These are phyloP conservation scores for Uria aalge DNA, from an alignment of 2,113 vertebrate species.

Conservation along the genomic window DNA sequence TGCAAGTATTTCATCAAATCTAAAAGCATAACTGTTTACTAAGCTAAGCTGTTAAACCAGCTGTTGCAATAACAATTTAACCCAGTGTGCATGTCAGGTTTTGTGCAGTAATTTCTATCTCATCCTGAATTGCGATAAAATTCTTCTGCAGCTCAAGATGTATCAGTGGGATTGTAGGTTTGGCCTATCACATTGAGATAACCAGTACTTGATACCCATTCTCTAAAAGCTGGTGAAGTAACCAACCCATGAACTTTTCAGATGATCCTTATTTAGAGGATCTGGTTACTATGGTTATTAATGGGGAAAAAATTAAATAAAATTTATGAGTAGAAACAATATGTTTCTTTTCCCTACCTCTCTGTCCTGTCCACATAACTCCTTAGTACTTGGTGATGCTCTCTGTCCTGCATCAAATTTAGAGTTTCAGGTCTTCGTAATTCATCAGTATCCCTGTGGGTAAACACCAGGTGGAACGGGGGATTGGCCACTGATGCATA, in stretches of 20 bases:
- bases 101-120: not conserved
- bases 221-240: not conserved
- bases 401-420: slow-evolving; percentile 60
- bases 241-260: not conserved
- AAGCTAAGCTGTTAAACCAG: slow-evolving; percentile 32
- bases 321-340: not conserved
- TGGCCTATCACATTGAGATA: not conserved
- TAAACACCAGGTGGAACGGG: slow-evolving; percentile 15
- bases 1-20: not conserved
- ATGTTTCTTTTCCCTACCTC: slow-evolving; percentile 2
- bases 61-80: not conserved
- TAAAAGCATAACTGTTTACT: not conserved
- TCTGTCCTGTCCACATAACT: slow-evolving; percentile 55
- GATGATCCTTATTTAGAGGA: not conserved
- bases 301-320: not conserved
- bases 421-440: slow-evolving; percentile 61
- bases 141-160: not conserved
- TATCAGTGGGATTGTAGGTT: not conserved
- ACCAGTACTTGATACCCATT: not conserved
- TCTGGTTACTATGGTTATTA: not conserved
- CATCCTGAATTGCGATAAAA: not conserved
- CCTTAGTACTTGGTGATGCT: slow-evolving; percentile 45
- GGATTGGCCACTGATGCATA: not conserved
- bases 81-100: not conserved
- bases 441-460: slow-evolving; percentile 53